Evolutionary conservation across 2,888 invertebrate genomes (phyloP), one percentile per base, ranked within the genome.

Genomic region (Trissoscelio sp.): DNA sequence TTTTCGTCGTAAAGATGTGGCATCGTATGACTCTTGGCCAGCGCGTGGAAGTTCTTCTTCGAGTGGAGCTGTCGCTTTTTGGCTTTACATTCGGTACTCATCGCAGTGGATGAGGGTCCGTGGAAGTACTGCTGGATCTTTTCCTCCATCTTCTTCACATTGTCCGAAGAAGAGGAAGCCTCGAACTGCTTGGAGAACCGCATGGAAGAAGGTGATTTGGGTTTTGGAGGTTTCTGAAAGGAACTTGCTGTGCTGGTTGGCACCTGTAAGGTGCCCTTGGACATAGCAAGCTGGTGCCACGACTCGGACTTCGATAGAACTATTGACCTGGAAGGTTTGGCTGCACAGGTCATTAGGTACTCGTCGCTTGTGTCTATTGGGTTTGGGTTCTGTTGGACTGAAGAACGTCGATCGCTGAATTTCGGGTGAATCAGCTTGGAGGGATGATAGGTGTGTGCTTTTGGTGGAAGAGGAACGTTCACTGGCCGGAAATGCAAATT

Each of bases 121-220:
- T 89, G 86, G 62, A 91, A 90, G 85, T 92, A 89, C 81, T 90
- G 89, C 77, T 91, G 87, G 11, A 90, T 88, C 53, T 89, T 90
- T 39, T 91, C 89, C 70, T 91, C 91, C 88, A 91, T 90, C 72
- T 88, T 92, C 70, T 88, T 89, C 34, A 88, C 85, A 58, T 85
- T 86, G 58, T 89, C 88, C 16, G 88, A 85, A 7, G 87, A 84
- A 11, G 86, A 84, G 1, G 90, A 88, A 9, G 96, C 96, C 91
- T 97, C 97, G 90, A 93, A 97, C 87, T 96, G 94, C 89, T 96
- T 96, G 0, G 96, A 96, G 62, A 95, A 92, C 31, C 94, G 94
- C 84, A 96, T 92, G 44, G 95, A 93, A 87, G 96, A 95, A 87
- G 96, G 95, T 0, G 96, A 96, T 88, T 95, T 96, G 2, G 95